Evolutionary conservation across 2,797 vertebrate species (phyloP).

Genomic region (Pipistrellus kuhlii): DNA sequence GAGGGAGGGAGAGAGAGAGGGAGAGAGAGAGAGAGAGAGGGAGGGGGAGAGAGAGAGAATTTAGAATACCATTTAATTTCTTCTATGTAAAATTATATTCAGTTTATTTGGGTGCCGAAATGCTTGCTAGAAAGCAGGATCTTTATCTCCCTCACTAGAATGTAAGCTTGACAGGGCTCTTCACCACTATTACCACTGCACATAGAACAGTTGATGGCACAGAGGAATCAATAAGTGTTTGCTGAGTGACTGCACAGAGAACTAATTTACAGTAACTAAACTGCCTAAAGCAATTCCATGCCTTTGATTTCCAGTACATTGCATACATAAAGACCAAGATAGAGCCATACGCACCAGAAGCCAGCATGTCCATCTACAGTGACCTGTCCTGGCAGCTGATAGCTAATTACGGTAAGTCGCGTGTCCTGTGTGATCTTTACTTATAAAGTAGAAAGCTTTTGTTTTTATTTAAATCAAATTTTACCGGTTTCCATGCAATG

Average conservation of each 20-base stretch:
- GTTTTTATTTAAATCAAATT: constrained; percentile 28
- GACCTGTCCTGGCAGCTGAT: constrained; percentile 60
- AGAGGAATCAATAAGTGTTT: background rate
- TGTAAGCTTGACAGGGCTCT: background rate
- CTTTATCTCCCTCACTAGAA: background rate
- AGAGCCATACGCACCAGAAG: background rate
- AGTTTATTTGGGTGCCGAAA: background rate
- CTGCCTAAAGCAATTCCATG: background rate
- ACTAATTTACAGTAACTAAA: background rate
- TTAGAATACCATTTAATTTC: background rate
- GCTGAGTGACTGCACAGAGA: background rate
- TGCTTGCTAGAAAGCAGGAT: background rate
- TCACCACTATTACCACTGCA: background rate
- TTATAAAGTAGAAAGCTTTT: background rate
- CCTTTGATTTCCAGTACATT: constrained; percentile 70
- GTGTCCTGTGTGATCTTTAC: background rate
- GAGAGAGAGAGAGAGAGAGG: too few species aligned
- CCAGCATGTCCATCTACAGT: rapidly evolving
- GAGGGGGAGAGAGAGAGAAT: too few species aligned
- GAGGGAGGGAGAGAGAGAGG: too few species aligned
- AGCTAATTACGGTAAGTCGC: constrained; percentile 68
- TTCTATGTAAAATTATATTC: background rate
- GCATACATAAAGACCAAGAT: background rate
- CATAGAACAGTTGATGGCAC: too few species aligned
- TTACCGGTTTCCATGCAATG: background rate